These are phyloP conservation scores for Eupithecia vulgata DNA, from an alignment of 2,888 invertebrate genomes.

Conservation along the genomic window DNA sequence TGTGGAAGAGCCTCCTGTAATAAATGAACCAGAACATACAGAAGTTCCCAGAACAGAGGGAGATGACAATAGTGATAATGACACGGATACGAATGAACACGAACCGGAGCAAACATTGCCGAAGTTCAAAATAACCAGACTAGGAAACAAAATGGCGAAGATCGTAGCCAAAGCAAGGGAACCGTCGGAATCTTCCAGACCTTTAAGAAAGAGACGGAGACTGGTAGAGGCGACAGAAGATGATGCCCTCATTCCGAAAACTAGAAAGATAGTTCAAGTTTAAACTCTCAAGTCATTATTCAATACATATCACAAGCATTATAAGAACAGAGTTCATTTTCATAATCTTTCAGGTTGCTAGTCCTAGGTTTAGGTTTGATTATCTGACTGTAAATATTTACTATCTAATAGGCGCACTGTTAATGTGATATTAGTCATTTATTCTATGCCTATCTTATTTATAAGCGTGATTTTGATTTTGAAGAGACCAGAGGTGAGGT, in stretches of 20 bases:
- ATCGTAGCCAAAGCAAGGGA: slow-evolving; percentile 74
- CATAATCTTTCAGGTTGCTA: slow-evolving; percentile 69
- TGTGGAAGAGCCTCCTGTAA: slow-evolving; percentile 35
- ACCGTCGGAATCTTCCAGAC: slow-evolving; percentile 82
- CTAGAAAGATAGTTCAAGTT: slow-evolving; percentile 80
- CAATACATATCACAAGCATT: slow-evolving; percentile 78
- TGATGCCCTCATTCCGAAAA: slow-evolving; percentile 77
- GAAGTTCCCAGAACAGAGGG: slow-evolving; percentile 56
- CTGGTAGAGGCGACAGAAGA: slow-evolving; percentile 83
- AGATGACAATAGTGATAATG: slow-evolving; percentile 54
- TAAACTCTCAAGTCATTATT: slow-evolving; percentile 52
- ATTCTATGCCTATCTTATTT: slow-evolving; percentile 62
- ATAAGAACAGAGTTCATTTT: slow-evolving; percentile 73
- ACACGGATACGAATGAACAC: slow-evolving; percentile 56
- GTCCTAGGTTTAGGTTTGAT: slow-evolving; percentile 73
- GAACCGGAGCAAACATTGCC: slow-evolving; percentile 82
- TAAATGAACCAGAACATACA: not conserved
- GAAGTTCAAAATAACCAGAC: slow-evolving; percentile 85
- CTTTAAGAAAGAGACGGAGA: slow-evolving; percentile 85
- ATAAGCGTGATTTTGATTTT: slow-evolving; percentile 49
- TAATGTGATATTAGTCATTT: slow-evolving; percentile 81
- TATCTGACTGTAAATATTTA: slow-evolving; percentile 49
- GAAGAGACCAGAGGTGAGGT: not conserved
- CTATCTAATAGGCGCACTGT: slow-evolving; percentile 70
- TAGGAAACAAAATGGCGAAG: slow-evolving; percentile 83